These are phyloP conservation scores for Paradoxurus hermaphroditus DNA, from an alignment of 2,113 vertebrate species.

Conservation along the genomic window DNA sequence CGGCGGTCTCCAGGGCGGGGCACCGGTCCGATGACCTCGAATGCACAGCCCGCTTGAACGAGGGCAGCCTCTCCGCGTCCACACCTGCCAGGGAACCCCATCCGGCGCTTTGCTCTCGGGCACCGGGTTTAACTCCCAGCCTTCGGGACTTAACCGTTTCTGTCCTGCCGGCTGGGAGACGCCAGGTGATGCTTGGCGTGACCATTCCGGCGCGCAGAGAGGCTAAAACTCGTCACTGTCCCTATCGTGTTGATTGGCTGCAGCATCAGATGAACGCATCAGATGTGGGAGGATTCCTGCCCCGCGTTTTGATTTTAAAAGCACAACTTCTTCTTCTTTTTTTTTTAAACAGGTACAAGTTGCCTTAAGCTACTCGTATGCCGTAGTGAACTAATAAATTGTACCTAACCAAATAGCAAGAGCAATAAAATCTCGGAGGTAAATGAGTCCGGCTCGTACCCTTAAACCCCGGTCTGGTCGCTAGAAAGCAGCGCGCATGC, in stretches of 20 bases:
- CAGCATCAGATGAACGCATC: background rate
- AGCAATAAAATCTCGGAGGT: constrained; percentile 3
- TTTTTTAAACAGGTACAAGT: background rate
- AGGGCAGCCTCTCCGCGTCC: background rate
- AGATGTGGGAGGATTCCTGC: background rate
- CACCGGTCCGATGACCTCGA: constrained; percentile 81
- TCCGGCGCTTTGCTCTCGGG: background rate
- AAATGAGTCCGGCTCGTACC: background rate
- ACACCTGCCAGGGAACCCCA: constrained; percentile 43
- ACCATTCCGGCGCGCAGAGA: rapidly evolving
- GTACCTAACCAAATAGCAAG: background rate
- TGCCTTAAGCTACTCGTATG: background rate
- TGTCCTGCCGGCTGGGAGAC: background rate
- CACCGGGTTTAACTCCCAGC: constrained; percentile 37
- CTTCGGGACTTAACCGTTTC: constrained; percentile 55
- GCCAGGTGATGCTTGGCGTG: background rate
- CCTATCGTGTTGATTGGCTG: background rate
- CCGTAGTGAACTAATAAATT: constrained; percentile 11
- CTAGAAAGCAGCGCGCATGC: background rate
- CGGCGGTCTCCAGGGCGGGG: constrained; percentile 84
- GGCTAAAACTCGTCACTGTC: background rate
- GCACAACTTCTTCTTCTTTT: background rate
- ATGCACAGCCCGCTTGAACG: constrained; percentile 26
- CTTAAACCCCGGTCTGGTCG: background rate
- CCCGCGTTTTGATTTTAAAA: background rate